Evolutionary conservation across 2,888 invertebrate species (phyloP).

Genomic region (Nemotelus pantherinus): DNA sequence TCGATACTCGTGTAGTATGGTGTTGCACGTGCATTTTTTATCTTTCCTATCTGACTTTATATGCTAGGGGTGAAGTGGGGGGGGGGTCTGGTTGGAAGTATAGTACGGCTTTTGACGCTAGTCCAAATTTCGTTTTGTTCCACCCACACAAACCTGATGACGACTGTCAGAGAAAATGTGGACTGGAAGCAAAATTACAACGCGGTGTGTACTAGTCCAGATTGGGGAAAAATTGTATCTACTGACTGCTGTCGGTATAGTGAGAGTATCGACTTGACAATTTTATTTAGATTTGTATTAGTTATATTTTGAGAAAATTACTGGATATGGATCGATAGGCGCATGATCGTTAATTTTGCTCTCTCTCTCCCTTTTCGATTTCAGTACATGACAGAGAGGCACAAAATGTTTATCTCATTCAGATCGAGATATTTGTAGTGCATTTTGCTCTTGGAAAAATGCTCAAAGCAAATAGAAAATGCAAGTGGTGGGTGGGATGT

Average conservation of each 20-base stretch:
- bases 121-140: constrained; percentile 28
- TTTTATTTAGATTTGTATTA: constrained; percentile 4
- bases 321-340: constrained; percentile 49
- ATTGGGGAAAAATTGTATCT: background rate
- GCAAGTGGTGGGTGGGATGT: no score
- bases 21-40: constrained; percentile 36
- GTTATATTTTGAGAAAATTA: constrained; percentile 39
- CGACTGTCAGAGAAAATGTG: constrained; percentile 30
- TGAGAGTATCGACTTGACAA: background rate
- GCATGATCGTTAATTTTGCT: constrained; percentile 37
- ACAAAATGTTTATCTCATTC: constrained; percentile 5
- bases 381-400: constrained; percentile 1
- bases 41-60: background rate
- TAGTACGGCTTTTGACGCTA: constrained; percentile 11
- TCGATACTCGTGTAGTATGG: constrained; percentile 12
- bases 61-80: no score
- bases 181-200: constrained; percentile 8
- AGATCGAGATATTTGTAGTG: no score
- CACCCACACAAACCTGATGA: constrained; percentile 32
- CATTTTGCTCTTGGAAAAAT: no score
- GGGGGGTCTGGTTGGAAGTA: background rate
- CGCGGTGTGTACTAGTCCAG: background rate
- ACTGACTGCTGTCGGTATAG: background rate
- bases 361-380: background rate
- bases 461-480: no score